A percentile compares a stretch with the other conserved stretches of the same genome.
phyloP scores from a whole-genome alignment of 1,140 invertebrate species.

The Daktulosphaira vitifoliae region DNA sequence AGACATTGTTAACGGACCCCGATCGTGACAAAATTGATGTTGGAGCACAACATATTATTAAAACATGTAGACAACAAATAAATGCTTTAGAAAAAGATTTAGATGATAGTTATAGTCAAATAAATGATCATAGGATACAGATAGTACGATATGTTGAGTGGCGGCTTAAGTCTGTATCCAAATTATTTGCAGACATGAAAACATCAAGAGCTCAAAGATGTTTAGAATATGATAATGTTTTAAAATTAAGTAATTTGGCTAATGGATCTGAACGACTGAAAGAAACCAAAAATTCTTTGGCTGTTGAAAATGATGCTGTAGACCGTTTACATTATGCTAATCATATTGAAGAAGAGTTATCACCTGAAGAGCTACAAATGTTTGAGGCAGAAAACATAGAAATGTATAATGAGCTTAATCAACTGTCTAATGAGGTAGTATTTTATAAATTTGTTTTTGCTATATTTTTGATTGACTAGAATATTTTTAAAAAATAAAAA shows the following conservation, averaged over 20 bases:
- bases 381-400: slow-evolving; percentile 78
- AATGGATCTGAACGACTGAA: slow-evolving; percentile 34
- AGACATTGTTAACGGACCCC: slow-evolving; percentile 62
- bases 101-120: slow-evolving; percentile 49
- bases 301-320: slow-evolving; percentile 24
- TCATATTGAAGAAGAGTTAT: slow-evolving; percentile 55
- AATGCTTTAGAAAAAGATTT: slow-evolving; percentile 60
- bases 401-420: slow-evolving; percentile 76
- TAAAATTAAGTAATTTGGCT: slow-evolving; percentile 51
- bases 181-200: slow-evolving; percentile 80
- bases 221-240: slow-evolving; percentile 70
- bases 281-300: neutral
- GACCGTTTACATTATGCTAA: slow-evolving; percentile 11
- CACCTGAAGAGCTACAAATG: slow-evolving; percentile 81
- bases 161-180: slow-evolving; percentile 75
- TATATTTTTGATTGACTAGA: neutral
- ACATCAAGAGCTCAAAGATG: slow-evolving; percentile 74
- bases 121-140: slow-evolving; percentile 63
- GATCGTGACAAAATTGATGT: slow-evolving; percentile 78
- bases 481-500: slow-evolving; percentile 45
- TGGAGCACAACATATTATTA: slow-evolving; percentile 74
- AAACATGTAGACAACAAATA: slow-evolving; percentile 65
- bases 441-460: neutral
- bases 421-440: slow-evolving; percentile 50
- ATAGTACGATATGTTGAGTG: slow-evolving; percentile 64